A percentile compares a stretch with the other conserved stretches of the same genome.
phyloP scores from a whole-genome alignment of 2,888 invertebrate genomes.

The Folsomia candida region DNA sequence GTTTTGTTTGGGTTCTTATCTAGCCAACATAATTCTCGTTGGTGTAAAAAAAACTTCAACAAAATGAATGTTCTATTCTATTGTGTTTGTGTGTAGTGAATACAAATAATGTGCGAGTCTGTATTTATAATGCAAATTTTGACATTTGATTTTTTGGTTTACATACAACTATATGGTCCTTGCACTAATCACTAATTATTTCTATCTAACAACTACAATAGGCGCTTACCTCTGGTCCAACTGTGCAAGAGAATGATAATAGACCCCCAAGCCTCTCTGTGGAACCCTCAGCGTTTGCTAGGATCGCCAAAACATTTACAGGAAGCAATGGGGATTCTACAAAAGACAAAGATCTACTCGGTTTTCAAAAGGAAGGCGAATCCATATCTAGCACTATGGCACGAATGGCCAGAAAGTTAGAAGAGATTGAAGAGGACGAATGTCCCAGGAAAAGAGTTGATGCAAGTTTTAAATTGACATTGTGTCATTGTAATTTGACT shows the following conservation, averaged over 20 bases:
- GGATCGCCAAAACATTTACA: slow-evolving; percentile 27
- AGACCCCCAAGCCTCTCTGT: neutral
- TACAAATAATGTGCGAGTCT: too few species aligned
- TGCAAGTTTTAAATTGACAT: slow-evolving; percentile 54
- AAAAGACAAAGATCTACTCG: slow-evolving; percentile 55
- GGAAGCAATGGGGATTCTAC: slow-evolving; percentile 15
- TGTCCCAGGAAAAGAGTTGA: slow-evolving; percentile 65
- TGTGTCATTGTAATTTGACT: too few species aligned
- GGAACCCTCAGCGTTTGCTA: slow-evolving; percentile 33
- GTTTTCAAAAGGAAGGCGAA: slow-evolving; percentile 57
- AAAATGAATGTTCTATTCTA: too few species aligned
- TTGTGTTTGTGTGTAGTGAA: too few species aligned
- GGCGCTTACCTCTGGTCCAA: slow-evolving; percentile 21
- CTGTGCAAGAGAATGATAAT: slow-evolving; percentile 10
- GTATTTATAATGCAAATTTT: too few species aligned
- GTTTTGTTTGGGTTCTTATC: too few species aligned
- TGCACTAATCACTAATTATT: too few species aligned
- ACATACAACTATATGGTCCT: too few species aligned
- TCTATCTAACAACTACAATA: too few species aligned
- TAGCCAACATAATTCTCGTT: too few species aligned
- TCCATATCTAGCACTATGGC: slow-evolving; percentile 62
- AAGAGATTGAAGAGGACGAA: slow-evolving; percentile 61
- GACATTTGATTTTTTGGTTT: too few species aligned
- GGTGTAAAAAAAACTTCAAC: too few species aligned
- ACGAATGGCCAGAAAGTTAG: slow-evolving; percentile 62